Percentiles rank a stretch among this genome's conserved stretches.
These are phyloP conservation scores for Pemphredon lugubris DNA, from an alignment of 2,888 invertebrate genomes.

Conservation along the genomic window DNA sequence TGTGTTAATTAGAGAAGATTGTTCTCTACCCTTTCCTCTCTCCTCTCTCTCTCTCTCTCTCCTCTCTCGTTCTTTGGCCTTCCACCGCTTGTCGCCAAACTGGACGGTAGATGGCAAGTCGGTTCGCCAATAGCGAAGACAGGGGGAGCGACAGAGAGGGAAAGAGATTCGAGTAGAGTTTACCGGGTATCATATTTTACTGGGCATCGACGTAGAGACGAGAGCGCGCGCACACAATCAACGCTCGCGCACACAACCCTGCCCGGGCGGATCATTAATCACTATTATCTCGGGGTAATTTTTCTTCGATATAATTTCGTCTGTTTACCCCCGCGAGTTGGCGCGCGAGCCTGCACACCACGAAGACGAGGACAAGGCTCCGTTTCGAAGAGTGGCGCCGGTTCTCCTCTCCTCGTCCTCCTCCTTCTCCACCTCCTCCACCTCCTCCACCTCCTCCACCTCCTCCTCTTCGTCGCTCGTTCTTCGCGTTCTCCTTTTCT, in stretches of 20 bases:
- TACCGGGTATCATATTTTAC: constrained; percentile 73
- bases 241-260: constrained; percentile 50
- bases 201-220: constrained; percentile 63
- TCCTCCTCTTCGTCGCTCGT: constrained; percentile 7
- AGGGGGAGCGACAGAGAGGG: constrained; percentile 32
- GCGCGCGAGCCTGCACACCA: constrained; percentile 68
- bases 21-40: constrained; percentile 69
- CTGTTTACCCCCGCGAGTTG: constrained; percentile 76
- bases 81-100: constrained; percentile 61
- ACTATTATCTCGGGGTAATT: constrained; percentile 79
- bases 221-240: constrained; percentile 55
- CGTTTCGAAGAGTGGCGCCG: constrained; percentile 63
- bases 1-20: constrained; percentile 80
- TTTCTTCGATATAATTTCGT: constrained; percentile 79
- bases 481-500: constrained; percentile 4
- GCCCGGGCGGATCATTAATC: constrained; percentile 74
- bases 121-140: constrained; percentile 46
- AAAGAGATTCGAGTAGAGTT: constrained; percentile 54
- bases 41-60: constrained; percentile 62
- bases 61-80: constrained; percentile 37
- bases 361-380: constrained; percentile 50
- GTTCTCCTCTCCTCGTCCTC: constrained; percentile 32
- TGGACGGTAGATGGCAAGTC: constrained; percentile 61
- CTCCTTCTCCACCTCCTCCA: not conserved
- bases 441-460: constrained; percentile 1